phyloP scores from a whole-genome alignment of 2,888 invertebrate genomes.

The Charanyca ferruginea region DNA sequence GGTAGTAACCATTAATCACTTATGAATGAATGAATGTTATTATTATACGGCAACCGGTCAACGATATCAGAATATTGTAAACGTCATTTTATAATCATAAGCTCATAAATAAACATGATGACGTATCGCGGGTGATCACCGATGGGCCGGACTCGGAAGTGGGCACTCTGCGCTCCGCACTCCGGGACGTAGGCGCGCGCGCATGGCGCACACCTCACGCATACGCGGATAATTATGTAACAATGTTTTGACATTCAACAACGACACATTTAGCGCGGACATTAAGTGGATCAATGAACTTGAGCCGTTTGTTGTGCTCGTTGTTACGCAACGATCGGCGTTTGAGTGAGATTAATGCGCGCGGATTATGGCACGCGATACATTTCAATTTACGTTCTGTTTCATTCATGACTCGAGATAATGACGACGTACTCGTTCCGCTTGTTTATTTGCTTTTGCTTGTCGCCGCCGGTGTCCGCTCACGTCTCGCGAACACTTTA shows the following conservation, averaged over 20 bases:
- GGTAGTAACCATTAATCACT: slow-evolving; percentile 89
- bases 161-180: slow-evolving; percentile 55
- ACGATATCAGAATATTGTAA: slow-evolving; percentile 88
- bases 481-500: slow-evolving; percentile 69
- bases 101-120: slow-evolving; percentile 89
- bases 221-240: slow-evolving; percentile 86
- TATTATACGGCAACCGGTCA: slow-evolving; percentile 87
- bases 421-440: slow-evolving; percentile 85
- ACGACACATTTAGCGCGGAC: slow-evolving; percentile 89
- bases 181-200: slow-evolving; percentile 70
- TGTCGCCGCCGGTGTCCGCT: slow-evolving; percentile 68
- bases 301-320: slow-evolving; percentile 87
- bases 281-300: slow-evolving; percentile 91
- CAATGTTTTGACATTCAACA: slow-evolving; percentile 89
- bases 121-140: slow-evolving; percentile 80
- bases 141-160: slow-evolving; percentile 73
- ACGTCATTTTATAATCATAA: slow-evolving; percentile 91
- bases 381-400: slow-evolving; percentile 90
- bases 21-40: slow-evolving; percentile 88
- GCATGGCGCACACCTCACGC: slow-evolving; percentile 73
- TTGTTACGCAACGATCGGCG: slow-evolving; percentile 88
- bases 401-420: slow-evolving; percentile 90
- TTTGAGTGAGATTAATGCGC: slow-evolving; percentile 91
- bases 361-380: slow-evolving; percentile 91
- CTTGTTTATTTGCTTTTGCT: slow-evolving; percentile 82